These are phyloP conservation scores for Amblyornis subalaris DNA, from an alignment of 2,113 vertebrate species.

Conservation along the genomic window DNA sequence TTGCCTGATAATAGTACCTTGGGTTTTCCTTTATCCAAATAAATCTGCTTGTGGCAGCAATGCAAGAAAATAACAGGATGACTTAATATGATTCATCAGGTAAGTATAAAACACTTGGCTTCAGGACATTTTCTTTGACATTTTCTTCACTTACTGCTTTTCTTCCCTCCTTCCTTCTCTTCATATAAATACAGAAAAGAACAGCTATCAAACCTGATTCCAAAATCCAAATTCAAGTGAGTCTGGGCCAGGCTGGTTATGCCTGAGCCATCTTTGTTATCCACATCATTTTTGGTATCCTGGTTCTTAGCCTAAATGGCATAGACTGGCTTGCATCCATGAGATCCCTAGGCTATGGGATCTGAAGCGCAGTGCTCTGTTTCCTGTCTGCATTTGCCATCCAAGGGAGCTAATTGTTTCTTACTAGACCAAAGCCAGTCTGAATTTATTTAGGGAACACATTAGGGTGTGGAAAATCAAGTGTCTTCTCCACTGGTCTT, in stretches of 20 bases:
- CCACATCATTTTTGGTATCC: accelerated
- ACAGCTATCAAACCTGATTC: background rate
- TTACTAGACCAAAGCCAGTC: background rate
- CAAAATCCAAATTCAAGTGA: background rate
- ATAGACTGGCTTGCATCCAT: background rate
- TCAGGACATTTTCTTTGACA: background rate
- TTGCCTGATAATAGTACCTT: background rate
- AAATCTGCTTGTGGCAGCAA: background rate
- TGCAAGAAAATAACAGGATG: background rate
- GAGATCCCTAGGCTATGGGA: background rate
- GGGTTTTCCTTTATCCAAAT: background rate
- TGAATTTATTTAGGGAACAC: background rate
- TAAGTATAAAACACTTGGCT: background rate
- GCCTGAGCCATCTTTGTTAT: background rate
- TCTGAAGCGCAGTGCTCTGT: accelerated
- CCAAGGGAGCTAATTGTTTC: background rate
- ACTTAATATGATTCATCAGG: background rate
- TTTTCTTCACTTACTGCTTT: background rate
- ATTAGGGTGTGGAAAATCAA: background rate
- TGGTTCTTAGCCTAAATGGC: background rate
- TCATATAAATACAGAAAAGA: background rate
- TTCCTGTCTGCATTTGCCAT: background rate
- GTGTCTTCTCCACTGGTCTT: background rate
- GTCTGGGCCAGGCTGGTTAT: background rate
- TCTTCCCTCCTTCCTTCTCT: background rate